Conservation (phyloP, 2,888 invertebrate species). For the Drosophila pegasa region DNA sequence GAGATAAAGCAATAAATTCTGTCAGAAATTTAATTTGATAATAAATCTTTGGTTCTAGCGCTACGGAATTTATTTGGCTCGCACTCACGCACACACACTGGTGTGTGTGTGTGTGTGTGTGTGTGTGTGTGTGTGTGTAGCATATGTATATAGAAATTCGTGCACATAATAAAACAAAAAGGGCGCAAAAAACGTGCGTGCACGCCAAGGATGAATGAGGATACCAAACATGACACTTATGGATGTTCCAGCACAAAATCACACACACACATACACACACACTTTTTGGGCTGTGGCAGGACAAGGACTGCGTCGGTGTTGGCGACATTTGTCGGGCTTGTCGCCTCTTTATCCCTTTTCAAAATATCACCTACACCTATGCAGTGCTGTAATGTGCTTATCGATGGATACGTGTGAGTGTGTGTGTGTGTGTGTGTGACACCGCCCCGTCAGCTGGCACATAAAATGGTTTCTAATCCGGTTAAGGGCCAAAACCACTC, state of each 20-base stretch:
- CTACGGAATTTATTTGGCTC: conserved; percentile 85
- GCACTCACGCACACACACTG: conserved; percentile 69
- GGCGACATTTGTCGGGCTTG: conserved; percentile 40
- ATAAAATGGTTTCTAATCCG: conserved; percentile 67
- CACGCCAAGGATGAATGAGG: conserved; percentile 80
- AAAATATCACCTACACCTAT: conserved; percentile 50
- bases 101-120: conserved; percentile 18
- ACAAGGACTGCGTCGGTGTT: conserved; percentile 22
- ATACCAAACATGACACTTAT: conserved; percentile 83
- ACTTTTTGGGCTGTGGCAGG: conserved; percentile 28
- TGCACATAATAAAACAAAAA: conserved; percentile 80
- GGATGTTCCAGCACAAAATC: conserved; percentile 65
- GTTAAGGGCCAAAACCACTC: conserved; percentile 72
- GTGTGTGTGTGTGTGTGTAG: conserved; percentile 29
- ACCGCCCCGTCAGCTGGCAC: conserved; percentile 11
- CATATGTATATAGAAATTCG: conserved; percentile 63
- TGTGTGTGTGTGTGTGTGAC: conserved; percentile 12
- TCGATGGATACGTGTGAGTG: conserved; percentile 17
- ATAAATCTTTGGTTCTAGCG: conserved; percentile 86
- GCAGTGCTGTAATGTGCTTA: conserved; percentile 22
- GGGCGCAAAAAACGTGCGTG: conserved; percentile 82
- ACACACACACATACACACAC: conserved; percentile 23
- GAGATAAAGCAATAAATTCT: conserved; percentile 86
- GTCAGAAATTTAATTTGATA: conserved; percentile 86
- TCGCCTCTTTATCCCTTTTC: conserved; percentile 58